A percentile compares a stretch with the other conserved stretches of the same genome.
Evolutionary conservation across 37 sponge, comb jelly and placozoan genomes (phyloP).

Genomic region (Dysidea cf. avara): DNA sequence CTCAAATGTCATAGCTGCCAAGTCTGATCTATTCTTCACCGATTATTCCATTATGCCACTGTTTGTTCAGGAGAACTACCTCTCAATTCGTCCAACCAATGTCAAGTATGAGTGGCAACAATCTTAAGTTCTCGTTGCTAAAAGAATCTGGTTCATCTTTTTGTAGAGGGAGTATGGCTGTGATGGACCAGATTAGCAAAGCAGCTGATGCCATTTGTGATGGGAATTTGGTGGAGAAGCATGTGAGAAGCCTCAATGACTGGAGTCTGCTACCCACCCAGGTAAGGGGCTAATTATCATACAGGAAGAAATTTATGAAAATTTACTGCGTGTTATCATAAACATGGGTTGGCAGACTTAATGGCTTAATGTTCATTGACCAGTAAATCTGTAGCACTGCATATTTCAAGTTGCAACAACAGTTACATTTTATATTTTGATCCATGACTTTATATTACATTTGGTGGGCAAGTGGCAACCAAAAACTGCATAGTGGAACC

Average conservation of each 20-base stretch:
- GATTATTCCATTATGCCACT: constrained; percentile 88
- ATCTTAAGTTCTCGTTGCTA: not conserved
- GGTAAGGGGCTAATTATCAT: constrained; percentile 19
- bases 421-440: too few relatives aligned
- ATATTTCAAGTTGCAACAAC: too few relatives aligned
- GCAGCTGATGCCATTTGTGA: constrained; percentile 86
- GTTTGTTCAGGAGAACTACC: constrained; percentile 99
- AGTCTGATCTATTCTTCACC: constrained; percentile 90
- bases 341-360: too few relatives aligned
- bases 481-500: too few relatives aligned
- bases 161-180: not conserved
- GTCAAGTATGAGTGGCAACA: constrained; percentile 22
- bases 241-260: constrained; percentile 42
- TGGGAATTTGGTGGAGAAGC: constrained; percentile 79
- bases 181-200: not conserved
- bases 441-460: too few relatives aligned
- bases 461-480: too few relatives aligned
- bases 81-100: constrained; percentile 33
- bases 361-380: too few relatives aligned
- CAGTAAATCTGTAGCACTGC: too few relatives aligned
- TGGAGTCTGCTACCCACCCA: constrained; percentile 86
- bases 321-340: too few relatives aligned
- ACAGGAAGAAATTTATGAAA: too few relatives aligned
- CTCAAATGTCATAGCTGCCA: constrained; percentile 58
- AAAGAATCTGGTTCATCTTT: not conserved